Evolutionary conservation across 2,888 invertebrate genomes (phyloP).

Genomic region (Tinea semifulvella): DNA sequence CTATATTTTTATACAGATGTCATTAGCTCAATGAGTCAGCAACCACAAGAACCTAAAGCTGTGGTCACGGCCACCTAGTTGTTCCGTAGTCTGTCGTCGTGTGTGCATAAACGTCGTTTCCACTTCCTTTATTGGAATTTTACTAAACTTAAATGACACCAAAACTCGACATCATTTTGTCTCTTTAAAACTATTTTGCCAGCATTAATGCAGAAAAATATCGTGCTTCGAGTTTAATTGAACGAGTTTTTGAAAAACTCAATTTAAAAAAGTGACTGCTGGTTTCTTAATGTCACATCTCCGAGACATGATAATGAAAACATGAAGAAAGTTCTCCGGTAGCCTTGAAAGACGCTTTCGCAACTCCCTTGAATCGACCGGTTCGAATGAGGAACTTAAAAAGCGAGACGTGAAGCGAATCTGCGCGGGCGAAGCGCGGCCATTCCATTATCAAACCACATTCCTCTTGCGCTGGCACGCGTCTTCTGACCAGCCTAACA

Average conservation of each 20-base stretch:
- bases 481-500: slow-evolving; percentile 8
- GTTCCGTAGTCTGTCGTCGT: not conserved
- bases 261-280: no score
- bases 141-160: no score
- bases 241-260: no score
- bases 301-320: not conserved
- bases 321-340: slow-evolving; percentile 23
- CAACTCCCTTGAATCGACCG: slow-evolving; percentile 23
- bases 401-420: slow-evolving; percentile 10
- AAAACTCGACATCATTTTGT: no score
- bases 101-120: slow-evolving; percentile 6
- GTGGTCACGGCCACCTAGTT: slow-evolving; percentile 12
- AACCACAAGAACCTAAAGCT: slow-evolving; percentile 12
- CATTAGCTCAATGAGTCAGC: slow-evolving; percentile 12
- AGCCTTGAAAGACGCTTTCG: slow-evolving; percentile 27
- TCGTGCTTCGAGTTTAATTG: no score
- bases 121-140: slow-evolving; percentile 10
- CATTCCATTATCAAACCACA: slow-evolving; percentile 13
- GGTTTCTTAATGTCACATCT: not conserved
- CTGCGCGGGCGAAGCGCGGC: slow-evolving; percentile 11
- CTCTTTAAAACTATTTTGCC: no score
- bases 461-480: slow-evolving; percentile 7
- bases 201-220: no score
- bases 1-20: slow-evolving; percentile 5
- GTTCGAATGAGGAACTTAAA: slow-evolving; percentile 23